Conservation (phyloP, 2,888 invertebrate genomes). For the Conops quadrifasciatus region DNA sequence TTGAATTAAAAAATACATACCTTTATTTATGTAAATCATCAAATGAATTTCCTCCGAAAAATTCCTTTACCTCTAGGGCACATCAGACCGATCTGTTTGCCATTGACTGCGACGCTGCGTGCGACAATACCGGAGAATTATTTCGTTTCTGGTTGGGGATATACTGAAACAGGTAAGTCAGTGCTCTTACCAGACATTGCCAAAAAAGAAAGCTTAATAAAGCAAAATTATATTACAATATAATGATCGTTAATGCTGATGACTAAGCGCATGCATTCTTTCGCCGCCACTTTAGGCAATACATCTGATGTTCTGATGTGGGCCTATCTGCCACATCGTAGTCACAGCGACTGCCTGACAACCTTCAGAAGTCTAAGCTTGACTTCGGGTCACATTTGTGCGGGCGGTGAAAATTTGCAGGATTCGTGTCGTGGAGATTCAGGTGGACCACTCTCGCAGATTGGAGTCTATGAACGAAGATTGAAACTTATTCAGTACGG, state of each 20-base stretch:
- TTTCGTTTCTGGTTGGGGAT: conserved; percentile 55
- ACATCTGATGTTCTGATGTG: conserved; percentile 52
- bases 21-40: too few species aligned
- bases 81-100: conserved; percentile 54
- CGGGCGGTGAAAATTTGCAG: conserved; percentile 51
- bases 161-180: conserved; percentile 51
- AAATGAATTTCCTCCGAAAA: not conserved
- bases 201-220: not conserved
- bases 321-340: conserved; percentile 49
- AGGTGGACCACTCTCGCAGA: conserved; percentile 54
- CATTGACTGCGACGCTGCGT: conserved; percentile 48
- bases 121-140: conserved; percentile 38
- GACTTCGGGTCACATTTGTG: conserved; percentile 52
- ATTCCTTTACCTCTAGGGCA: conserved; percentile 38
- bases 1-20: too few species aligned
- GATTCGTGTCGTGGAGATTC: conserved; percentile 60
- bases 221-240: not conserved
- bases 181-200: not conserved
- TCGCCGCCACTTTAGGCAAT: conserved; percentile 22
- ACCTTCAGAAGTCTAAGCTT: conserved; percentile 39
- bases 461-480: conserved; percentile 40
- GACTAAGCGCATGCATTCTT: not conserved
- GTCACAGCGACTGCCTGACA: conserved; percentile 43
- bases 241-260: not conserved
- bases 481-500: conserved; percentile 63